These are phyloP conservation scores for Thecocarcelia acutangulata DNA, from an alignment of 2,888 invertebrate species.

Conservation along the genomic window DNA sequence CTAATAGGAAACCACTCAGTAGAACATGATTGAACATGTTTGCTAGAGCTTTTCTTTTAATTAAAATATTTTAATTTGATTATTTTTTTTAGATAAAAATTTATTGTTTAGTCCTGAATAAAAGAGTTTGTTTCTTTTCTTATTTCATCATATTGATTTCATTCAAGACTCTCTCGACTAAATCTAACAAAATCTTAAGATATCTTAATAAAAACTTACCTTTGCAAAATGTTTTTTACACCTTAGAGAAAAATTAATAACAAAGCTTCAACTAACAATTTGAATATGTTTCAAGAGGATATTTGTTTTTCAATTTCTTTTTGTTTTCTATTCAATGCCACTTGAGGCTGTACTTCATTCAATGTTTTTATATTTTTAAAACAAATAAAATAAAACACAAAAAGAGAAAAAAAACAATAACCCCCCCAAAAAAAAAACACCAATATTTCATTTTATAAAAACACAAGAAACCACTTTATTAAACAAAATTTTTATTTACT, in stretches of 20 bases:
- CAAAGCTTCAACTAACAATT: slow-evolving; percentile 21
- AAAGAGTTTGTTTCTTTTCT: too few relatives aligned
- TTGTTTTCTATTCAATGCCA: not conserved
- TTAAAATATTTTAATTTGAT: too few relatives aligned
- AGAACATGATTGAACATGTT: too few relatives aligned
- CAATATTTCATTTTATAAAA: slow-evolving; percentile 53
- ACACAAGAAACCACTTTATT: slow-evolving; percentile 60
- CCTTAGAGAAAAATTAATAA: not conserved
- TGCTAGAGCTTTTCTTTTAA: too few relatives aligned
- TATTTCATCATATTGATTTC: too few relatives aligned
- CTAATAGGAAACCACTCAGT: too few relatives aligned
- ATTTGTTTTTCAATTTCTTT: slow-evolving; percentile 7
- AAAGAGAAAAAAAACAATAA: slow-evolving; percentile 1
- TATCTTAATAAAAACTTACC: too few relatives aligned
- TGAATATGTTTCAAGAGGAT: slow-evolving; percentile 27
- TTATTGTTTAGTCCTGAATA: too few relatives aligned
- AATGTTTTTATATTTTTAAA: slow-evolving; percentile 35
- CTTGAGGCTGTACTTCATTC: slow-evolving; percentile 39
- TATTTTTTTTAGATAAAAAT: too few relatives aligned
- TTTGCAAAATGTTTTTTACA: too few relatives aligned
- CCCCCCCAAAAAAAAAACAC: slow-evolving; percentile 4
- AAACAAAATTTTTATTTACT: slow-evolving; percentile 62
- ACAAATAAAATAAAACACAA: not conserved
- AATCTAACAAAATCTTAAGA: too few relatives aligned
- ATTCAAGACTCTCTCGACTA: too few relatives aligned